Conservation (phyloP, 2,797 vertebrate species). For the Anguilla obscura region DNA sequence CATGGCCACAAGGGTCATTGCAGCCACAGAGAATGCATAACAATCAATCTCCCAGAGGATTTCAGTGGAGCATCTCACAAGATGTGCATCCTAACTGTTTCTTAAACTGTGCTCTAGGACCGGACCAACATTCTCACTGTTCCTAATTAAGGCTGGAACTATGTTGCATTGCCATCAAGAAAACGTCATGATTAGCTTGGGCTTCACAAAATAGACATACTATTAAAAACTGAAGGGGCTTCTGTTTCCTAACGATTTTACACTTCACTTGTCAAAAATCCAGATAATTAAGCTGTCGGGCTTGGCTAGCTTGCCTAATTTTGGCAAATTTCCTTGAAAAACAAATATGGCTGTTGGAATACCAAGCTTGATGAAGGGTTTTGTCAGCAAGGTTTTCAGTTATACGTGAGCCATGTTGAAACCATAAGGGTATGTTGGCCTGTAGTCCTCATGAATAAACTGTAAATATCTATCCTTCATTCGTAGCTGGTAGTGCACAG, state of each 20-base stretch:
- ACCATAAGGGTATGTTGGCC: neutral
- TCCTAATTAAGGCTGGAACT: neutral
- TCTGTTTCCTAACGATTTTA: neutral
- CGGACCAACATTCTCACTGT: neutral
- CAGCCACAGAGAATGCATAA: conserved; percentile 1
- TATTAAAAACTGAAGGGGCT: neutral
- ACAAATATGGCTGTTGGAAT: neutral
- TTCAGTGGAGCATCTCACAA: neutral
- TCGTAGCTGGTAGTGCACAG: neutral
- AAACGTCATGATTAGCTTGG: neutral
- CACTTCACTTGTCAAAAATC: neutral
- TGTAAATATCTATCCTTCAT: neutral
- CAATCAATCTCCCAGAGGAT: neutral
- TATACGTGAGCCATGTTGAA: neutral
- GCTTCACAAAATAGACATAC: neutral
- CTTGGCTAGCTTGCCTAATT: neutral
- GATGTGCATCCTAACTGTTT: neutral
- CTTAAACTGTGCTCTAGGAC: neutral
- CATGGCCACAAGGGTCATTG: neutral
- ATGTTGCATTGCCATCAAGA: neutral
- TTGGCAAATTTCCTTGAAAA: neutral
- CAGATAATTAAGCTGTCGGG: conserved; percentile 13
- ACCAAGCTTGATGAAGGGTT: neutral
- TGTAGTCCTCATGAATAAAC: neutral
- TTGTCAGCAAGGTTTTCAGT: neutral